Percentiles rank a stretch among this genome's conserved stretches.
phyloP scores from a whole-genome alignment of 2,888 invertebrate species.

The Caenorhabditis becei region DNA sequence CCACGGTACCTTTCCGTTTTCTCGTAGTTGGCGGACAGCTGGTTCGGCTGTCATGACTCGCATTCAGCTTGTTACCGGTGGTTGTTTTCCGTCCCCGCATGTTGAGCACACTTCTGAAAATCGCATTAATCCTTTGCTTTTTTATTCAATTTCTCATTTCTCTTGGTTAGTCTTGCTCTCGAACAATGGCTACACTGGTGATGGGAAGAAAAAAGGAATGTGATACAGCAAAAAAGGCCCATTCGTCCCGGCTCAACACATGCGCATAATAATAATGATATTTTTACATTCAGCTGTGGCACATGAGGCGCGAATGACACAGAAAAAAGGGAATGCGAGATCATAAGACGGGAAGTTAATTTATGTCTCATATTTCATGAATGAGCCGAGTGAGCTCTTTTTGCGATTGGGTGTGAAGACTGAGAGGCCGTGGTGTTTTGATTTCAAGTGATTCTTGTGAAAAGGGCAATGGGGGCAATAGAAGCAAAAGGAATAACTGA shows the following conservation, averaged over 20 bases:
- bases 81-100: conserved; percentile 65
- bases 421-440: background rate
- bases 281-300: conserved; percentile 18
- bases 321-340: conserved; percentile 5
- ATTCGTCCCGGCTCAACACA: conserved; percentile 38
- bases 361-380: conserved; percentile 1
- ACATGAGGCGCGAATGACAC: conserved; percentile 41
- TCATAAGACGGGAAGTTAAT: background rate
- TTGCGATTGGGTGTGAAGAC: background rate
- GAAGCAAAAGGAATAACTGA: background rate
- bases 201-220: conserved; percentile 19
- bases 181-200: conserved; percentile 37
- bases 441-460: background rate
- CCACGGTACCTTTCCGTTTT: conserved; percentile 59
- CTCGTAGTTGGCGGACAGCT: conserved; percentile 68
- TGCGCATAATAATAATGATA: conserved; percentile 27
- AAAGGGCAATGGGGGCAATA: background rate
- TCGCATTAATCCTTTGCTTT: background rate
- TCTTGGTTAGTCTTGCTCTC: conserved; percentile 8
- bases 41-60: conserved; percentile 58
- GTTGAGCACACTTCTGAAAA: conserved; percentile 66
- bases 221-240: conserved; percentile 10
- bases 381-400: conserved; percentile 10
- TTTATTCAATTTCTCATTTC: background rate
- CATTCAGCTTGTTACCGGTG: conserved; percentile 54